Conservation (phyloP, 2,797 vertebrate genomes). For the Rallus crepitans region DNA sequence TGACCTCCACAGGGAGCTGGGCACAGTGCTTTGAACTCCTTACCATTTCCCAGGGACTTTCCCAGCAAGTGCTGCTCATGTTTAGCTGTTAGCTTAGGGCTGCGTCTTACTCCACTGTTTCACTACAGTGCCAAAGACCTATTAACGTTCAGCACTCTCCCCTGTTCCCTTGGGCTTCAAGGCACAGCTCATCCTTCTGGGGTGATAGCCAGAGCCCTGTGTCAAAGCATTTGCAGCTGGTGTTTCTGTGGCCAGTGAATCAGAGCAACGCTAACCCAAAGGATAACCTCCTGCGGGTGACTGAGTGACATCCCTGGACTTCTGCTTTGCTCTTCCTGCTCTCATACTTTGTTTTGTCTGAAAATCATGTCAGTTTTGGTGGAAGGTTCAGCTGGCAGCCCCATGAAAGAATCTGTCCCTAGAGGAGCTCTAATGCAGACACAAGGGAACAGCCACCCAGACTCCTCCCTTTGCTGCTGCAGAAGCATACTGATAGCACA, state of each 20-base stretch:
- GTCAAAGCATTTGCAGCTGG: not conserved
- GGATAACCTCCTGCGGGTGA: not conserved
- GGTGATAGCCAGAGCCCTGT: not conserved
- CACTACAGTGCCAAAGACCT: not conserved
- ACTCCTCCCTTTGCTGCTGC: not conserved
- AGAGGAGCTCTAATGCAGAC: not conserved
- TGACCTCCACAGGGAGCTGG: not conserved
- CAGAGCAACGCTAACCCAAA: not conserved
- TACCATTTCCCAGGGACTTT: not conserved
- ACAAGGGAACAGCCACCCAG: not conserved
- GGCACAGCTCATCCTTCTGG: not conserved
- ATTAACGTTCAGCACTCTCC: not conserved
- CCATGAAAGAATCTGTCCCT: not conserved
- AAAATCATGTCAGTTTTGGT: not conserved
- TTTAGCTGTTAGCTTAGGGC: not conserved
- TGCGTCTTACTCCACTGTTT: not conserved
- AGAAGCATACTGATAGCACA: not conserved
- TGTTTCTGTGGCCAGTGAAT: not conserved
- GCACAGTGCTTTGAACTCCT: not conserved
- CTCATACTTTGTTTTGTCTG: not conserved
- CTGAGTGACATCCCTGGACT: not conserved
- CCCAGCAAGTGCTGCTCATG: not conserved
- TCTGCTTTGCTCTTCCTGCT: slow-evolving; percentile 27
- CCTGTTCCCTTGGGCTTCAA: not conserved
- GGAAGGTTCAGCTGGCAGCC: not conserved